phyloP scores from a whole-genome alignment of 2,888 invertebrate species.

The Aphidoletes aphidimyza region DNA sequence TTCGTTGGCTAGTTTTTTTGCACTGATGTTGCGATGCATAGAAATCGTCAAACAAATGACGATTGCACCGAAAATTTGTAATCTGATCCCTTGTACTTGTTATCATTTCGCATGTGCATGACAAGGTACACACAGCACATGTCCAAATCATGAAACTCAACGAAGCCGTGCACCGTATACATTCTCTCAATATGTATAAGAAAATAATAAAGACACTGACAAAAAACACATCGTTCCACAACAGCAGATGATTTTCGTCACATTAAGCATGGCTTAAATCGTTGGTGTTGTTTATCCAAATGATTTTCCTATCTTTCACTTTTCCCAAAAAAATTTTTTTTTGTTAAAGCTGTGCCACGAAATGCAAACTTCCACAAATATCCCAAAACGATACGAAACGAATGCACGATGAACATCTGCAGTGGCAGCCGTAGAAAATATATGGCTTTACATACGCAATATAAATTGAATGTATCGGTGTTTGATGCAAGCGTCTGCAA shows the following conservation, averaged over 20 bases:
- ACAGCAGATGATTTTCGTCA: conserved; percentile 49
- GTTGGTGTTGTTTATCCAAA: not conserved
- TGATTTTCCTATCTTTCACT: conserved; percentile 36
- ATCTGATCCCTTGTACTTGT: conserved; percentile 47
- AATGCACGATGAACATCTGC: conserved; percentile 47
- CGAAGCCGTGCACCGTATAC: not conserved
- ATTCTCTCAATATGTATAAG: too few species aligned
- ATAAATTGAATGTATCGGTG: not conserved
- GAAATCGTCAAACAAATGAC: conserved; percentile 33
- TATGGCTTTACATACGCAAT: conserved; percentile 26
- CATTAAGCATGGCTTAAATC: not conserved
- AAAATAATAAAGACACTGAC: not conserved
- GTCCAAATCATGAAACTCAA: not conserved
- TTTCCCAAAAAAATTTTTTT: too few species aligned
- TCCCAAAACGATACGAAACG: conserved; percentile 12
- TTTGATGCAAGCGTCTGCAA: not conserved
- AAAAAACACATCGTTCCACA: not conserved
- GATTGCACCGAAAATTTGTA: conserved; percentile 18
- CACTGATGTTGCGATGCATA: not conserved
- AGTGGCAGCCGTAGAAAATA: not conserved
- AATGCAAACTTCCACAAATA: conserved; percentile 3
- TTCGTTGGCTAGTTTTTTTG: not conserved
- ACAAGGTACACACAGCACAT: conserved; percentile 34
- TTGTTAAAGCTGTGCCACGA: not conserved
- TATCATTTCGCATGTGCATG: conserved; percentile 52